Conservation (phyloP, 2,888 invertebrate genomes). For the Venustoraphidia nigricollis region DNA sequence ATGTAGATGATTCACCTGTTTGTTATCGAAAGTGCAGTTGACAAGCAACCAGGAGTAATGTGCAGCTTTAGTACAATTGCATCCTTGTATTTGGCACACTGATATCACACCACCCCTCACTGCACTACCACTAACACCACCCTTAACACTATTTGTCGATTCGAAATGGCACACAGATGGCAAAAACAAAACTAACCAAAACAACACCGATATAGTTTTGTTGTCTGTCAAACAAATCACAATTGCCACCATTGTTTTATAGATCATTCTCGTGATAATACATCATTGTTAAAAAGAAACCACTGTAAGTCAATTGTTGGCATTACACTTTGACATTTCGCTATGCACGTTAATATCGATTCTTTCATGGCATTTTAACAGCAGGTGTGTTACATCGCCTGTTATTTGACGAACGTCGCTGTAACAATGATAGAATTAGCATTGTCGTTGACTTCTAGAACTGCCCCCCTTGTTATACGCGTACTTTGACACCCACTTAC, state of each 20-base stretch:
- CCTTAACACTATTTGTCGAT: conserved; percentile 10
- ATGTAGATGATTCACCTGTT: conserved; percentile 35
- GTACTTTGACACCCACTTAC: too few species aligned
- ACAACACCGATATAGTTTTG: not conserved
- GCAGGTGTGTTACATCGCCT: too few species aligned
- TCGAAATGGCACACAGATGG: conserved; percentile 3
- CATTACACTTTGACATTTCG: not conserved
- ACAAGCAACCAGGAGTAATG: conserved; percentile 43
- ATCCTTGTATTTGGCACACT: conserved; percentile 40
- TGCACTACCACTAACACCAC: conserved; percentile 15
- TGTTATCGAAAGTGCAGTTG: conserved; percentile 43
- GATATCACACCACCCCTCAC: conserved; percentile 19
- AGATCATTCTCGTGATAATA: not conserved
- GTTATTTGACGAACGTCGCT: too few species aligned
- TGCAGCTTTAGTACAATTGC: conserved; percentile 39
- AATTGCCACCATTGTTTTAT: not conserved
- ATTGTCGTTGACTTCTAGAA: too few species aligned
- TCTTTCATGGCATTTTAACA: conserved; percentile 1
- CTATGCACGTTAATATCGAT: not conserved
- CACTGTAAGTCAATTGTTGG: not conserved
- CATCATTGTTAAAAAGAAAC: not conserved
- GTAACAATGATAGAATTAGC: too few species aligned
- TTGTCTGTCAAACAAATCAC: not conserved
- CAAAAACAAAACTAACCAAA: conserved; percentile 1
- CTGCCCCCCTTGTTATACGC: too few species aligned